Conservation (phyloP, 2,888 invertebrate species). For the Apodemia zela region DNA sequence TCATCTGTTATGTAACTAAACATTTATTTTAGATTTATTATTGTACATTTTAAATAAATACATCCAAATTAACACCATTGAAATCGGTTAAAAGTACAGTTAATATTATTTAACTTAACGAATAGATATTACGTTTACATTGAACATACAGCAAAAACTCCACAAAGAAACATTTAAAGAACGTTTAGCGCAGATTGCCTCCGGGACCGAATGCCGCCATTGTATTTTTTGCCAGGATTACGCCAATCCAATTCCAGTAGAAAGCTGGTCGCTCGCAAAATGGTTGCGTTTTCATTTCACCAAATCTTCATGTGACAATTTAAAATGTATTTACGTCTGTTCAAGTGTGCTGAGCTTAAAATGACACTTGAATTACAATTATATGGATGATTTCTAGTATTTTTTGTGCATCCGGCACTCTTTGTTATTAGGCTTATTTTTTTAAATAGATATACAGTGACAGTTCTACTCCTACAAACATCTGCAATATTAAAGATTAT, state of each 20-base stretch:
- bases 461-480: too few species aligned
- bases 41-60: too few species aligned
- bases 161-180: constrained; percentile 41
- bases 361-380: constrained; percentile 47
- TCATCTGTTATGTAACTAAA: too few species aligned
- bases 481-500: too few species aligned
- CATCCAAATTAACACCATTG: too few species aligned
- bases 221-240: constrained; percentile 56
- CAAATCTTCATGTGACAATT: constrained; percentile 43
- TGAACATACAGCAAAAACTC: constrained; percentile 16
- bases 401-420: too few species aligned
- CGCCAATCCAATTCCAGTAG: constrained; percentile 53
- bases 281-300: constrained; percentile 45
- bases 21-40: too few species aligned
- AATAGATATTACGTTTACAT: constrained; percentile 20
- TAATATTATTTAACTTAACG: background rate
- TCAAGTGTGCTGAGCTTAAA: constrained; percentile 37
- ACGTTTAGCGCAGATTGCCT: constrained; percentile 48
- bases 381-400: constrained; percentile 21
- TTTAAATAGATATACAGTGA: too few species aligned
- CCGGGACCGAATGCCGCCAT: constrained; percentile 41
- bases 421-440: too few species aligned
- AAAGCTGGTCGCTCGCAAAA: constrained; percentile 34
- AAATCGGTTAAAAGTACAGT: background rate
- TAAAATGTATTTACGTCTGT: constrained; percentile 30